Base-by-base conservation (phyloP, 2,888 invertebrate genomes). In the Pollenia griseotomentosa region DNA sequence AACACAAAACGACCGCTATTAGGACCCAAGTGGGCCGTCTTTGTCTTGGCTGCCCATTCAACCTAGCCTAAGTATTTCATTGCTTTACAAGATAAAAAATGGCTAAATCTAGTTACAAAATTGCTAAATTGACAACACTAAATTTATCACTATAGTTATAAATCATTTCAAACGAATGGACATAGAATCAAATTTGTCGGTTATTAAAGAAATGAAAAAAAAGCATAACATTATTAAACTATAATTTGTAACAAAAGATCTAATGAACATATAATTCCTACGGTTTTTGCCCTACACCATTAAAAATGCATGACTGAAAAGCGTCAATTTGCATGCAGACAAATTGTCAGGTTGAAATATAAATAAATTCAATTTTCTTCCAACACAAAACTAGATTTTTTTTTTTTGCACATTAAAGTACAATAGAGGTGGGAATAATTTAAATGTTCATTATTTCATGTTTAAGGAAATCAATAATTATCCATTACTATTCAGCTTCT, bases 381-480 rank as follows among this genome's bases (percentile, higher is more conserved):
- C 48, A 73, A 55, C 16, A 73, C 51, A 65, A 53, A 59, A 16
- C 9, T 23, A 40, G 55, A 75, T 63, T 70, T 14, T 23, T 73
- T 46, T 63, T 70, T 14, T 70, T 16, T 57, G 16, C 61, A 55
- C 6, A 74, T 53, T 74, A 16, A 66, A 51, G 19, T 42, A 46
- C 59, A 68, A 66, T 68, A 51, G 66, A 66, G 61, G 46, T 63
- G 42, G 75, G 48, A 46, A 82, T 78, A 68, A 71, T 78, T 82
- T 71, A 79, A 84, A 73, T 66, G 46, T 66, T 55, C 14, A 78
- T 59, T 65, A 57, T 78, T 66, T 63, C 57, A 77, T 80, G 63
- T 79, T 75, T 11, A 51, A 75, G 77, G 53, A 83, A 83, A 87
- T 84, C 83, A 78, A 84, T 84, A 87, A 74, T 74, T 61, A 53